Evolutionary conservation across 2,113 vertebrate genomes (phyloP).

Genomic region (Calidris pygmaea): DNA sequence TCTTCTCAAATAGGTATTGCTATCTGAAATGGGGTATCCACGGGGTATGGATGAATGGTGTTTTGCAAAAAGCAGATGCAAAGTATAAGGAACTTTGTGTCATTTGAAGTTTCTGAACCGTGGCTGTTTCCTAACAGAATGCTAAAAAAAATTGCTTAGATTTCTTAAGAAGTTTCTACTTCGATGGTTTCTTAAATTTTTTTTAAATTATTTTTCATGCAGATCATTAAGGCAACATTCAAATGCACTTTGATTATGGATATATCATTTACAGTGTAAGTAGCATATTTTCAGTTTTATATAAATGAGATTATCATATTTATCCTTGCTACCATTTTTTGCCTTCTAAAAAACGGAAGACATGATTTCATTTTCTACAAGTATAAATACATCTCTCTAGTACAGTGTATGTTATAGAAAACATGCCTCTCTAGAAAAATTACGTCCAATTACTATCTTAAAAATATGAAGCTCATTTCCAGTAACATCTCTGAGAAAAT

Average conservation of each 20-base stretch:
- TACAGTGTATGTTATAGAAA: neutral
- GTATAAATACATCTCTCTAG: neutral
- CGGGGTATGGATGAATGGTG: accelerated
- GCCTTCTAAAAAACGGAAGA: neutral
- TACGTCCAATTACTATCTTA: neutral
- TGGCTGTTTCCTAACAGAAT: neutral
- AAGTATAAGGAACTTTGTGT: neutral
- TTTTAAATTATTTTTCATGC: neutral
- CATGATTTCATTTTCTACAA: neutral
- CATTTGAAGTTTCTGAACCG: neutral
- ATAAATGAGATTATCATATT: neutral
- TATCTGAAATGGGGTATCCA: neutral
- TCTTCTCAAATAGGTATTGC: neutral
- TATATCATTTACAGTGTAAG: neutral
- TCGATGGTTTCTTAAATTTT: neutral
- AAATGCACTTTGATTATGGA: neutral
- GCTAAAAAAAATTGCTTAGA: neutral
- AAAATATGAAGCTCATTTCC: neutral
- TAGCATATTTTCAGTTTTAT: neutral
- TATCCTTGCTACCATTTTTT: neutral
- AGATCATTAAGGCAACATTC: neutral
- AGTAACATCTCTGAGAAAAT: neutral
- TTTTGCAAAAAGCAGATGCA: neutral
- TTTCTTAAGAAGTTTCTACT: neutral
- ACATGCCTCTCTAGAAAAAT: neutral